These are phyloP conservation scores for Athalia cordata DNA, from an alignment of 2,888 invertebrate genomes.

Conservation along the genomic window DNA sequence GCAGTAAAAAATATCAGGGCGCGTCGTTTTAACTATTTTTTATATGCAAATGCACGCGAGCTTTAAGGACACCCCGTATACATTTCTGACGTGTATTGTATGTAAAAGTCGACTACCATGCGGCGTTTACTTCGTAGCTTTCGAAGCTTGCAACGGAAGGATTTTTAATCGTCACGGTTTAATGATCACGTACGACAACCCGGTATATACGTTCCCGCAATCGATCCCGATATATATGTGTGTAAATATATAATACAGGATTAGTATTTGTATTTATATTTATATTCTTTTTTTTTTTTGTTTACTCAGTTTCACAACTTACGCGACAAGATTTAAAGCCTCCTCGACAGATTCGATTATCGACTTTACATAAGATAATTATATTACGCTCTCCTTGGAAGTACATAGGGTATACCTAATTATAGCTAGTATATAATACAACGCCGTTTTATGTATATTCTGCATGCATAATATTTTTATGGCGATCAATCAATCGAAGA, in stretches of 20 bases:
- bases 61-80: constrained; percentile 23
- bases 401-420: neutral
- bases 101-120: neutral
- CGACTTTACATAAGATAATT: constrained; percentile 18
- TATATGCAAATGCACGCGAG: neutral
- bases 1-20: no score
- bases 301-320: neutral
- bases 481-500: no score
- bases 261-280: no score
- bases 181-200: neutral
- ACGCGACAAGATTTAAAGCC: constrained; percentile 24
- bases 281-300: neutral
- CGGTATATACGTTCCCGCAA: no score
- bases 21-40: no score
- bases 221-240: no score
- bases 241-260: neutral
- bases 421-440: no score
- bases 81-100: neutral
- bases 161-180: constrained; percentile 5
- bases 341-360: constrained; percentile 28
- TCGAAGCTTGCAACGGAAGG: neutral
- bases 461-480: no score
- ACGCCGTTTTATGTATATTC: no score
- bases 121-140: no score
- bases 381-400: constrained; percentile 6